A percentile compares a stretch with the other conserved stretches of the same genome.
Evolutionary conservation across 2,113 vertebrate genomes (phyloP).

Genomic region (Phalacrocorax carbo): DNA sequence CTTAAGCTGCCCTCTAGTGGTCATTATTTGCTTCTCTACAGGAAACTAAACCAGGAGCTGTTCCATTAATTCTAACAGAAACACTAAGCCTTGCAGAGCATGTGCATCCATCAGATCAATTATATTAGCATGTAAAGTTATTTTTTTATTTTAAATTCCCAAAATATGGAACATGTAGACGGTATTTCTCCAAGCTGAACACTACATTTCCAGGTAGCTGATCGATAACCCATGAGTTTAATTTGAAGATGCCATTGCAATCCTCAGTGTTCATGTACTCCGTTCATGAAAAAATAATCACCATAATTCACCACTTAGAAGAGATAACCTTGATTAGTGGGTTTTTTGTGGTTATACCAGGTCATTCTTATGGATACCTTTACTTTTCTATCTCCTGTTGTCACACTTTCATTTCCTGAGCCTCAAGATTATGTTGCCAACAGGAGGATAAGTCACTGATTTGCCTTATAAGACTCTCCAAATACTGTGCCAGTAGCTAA

Average conservation of each 20-base stretch:
- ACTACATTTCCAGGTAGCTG: not conserved
- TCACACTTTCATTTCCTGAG: not conserved
- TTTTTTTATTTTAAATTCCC: not conserved
- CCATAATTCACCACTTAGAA: not conserved
- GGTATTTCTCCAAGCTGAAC: not conserved
- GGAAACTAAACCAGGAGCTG: not conserved
- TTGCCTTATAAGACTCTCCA: not conserved
- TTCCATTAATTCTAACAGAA: not conserved
- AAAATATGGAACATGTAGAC: not conserved
- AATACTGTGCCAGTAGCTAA: not conserved
- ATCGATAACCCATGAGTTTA: not conserved
- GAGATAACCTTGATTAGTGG: not conserved
- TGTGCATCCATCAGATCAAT: not conserved
- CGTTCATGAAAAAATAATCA: not conserved
- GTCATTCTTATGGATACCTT: not conserved
- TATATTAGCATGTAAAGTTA: not conserved
- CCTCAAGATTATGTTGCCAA: not conserved
- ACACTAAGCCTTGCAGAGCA: not conserved
- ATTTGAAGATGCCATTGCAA: not conserved
- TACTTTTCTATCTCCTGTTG: not conserved
- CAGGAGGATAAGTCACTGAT: not conserved
- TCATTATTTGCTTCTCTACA: not conserved
- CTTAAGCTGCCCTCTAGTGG: not conserved
- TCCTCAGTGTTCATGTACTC: no score
- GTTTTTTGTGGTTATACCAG: not conserved